A percentile compares a stretch with the other conserved stretches of the same genome.
phyloP scores from a whole-genome alignment of 2,113 vertebrate genomes.

The Ifrita kowaldi region DNA sequence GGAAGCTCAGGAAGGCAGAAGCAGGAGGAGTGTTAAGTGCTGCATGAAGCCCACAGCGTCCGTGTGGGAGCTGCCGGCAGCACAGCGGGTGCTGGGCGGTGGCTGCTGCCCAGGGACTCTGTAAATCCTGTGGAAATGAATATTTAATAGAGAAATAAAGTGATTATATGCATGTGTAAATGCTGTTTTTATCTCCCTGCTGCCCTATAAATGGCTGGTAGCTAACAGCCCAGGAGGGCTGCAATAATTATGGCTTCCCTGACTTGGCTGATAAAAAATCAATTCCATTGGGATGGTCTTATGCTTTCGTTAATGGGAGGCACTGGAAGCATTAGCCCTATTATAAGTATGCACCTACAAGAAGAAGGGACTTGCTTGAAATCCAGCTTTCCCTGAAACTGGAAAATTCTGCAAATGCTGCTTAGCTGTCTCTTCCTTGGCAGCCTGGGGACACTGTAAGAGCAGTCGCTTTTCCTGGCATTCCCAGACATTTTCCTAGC shows the following conservation, averaged over 20 bases:
- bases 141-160: slow-evolving; percentile 31
- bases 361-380: background rate
- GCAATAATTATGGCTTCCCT: background rate
- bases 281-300: background rate
- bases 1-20: background rate
- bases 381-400: background rate
- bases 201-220: background rate
- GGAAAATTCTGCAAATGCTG: background rate
- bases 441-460: background rate
- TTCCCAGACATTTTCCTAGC: background rate
- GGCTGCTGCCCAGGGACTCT: background rate
- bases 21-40: background rate
- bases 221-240: slow-evolving; percentile 9
- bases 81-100: rapidly evolving
- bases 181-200: slow-evolving; percentile 15
- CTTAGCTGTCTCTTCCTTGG: background rate
- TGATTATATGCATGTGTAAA: background rate
- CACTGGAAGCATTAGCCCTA: rapidly evolving
- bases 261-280: background rate
- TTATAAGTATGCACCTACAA: background rate
- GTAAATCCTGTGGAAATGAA: background rate
- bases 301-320: background rate
- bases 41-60: rapidly evolving
- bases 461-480: background rate
- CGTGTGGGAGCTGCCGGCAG: background rate